These are phyloP conservation scores for Clepsis dumicolana DNA, from an alignment of 2,888 invertebrate species.

Conservation along the genomic window DNA sequence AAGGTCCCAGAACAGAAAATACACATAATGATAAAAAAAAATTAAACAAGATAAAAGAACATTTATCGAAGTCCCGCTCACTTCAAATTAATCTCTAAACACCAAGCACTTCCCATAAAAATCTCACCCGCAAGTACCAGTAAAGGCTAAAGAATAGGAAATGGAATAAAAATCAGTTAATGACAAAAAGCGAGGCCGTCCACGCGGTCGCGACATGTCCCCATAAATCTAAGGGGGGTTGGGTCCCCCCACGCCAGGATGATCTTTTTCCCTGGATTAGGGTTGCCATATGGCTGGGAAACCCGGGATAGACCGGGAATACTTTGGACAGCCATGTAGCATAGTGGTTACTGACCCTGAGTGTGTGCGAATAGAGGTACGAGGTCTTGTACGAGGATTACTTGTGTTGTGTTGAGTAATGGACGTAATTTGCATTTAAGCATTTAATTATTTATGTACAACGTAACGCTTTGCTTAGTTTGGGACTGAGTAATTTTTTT, in stretches of 20 bases:
- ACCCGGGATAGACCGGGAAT: background rate
- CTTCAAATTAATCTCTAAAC: background rate
- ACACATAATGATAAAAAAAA: no score
- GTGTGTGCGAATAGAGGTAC: no score
- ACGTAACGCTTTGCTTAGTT: no score
- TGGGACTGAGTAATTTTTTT: no score
- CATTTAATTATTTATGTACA: no score
- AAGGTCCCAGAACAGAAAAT: no score
- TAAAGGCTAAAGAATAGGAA: slow-evolving; percentile 51
- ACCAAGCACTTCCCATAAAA: background rate
- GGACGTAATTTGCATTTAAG: no score
- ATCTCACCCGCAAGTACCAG: slow-evolving; percentile 12
- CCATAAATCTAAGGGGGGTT: slow-evolving; percentile 82
- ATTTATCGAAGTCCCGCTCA: no score
- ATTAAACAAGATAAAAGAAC: no score
- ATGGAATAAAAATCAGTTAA: slow-evolving; percentile 82
- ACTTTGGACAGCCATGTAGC: background rate
- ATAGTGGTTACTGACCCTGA: no score
- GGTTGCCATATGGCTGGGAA: background rate
- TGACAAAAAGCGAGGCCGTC: slow-evolving; percentile 81
- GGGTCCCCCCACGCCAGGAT: slow-evolving; percentile 73
- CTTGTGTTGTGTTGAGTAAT: no score
- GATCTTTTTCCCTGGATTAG: slow-evolving; percentile 81
- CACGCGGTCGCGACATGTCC: slow-evolving; percentile 79
- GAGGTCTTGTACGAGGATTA: no score